Conservation (phyloP, 2,888 invertebrate genomes). For the Philereme transversata region DNA sequence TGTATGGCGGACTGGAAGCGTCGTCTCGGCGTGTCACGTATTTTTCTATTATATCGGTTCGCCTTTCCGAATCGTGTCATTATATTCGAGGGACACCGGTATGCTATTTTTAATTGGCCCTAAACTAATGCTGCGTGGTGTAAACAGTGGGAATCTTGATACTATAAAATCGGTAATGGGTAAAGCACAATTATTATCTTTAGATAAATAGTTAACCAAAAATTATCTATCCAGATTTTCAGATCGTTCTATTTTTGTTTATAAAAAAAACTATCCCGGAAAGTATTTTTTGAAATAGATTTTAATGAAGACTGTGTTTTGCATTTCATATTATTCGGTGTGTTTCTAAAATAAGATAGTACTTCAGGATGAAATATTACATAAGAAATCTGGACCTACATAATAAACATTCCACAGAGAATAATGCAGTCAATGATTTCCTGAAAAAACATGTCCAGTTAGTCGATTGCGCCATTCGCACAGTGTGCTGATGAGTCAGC, state of each 20-base stretch:
- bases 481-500: slow-evolving; percentile 47
- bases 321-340: too few species aligned
- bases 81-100: slow-evolving; percentile 62
- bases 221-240: too few species aligned
- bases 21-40: slow-evolving; percentile 60
- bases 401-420: too few species aligned
- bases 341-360: too few species aligned
- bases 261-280: too few species aligned
- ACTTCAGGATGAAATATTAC: too few species aligned
- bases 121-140: slow-evolving; percentile 41
- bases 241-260: too few species aligned
- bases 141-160: slow-evolving; percentile 25
- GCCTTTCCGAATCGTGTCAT: slow-evolving; percentile 67
- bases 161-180: slow-evolving; percentile 6
- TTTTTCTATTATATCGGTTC: slow-evolving; percentile 71
- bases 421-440: not conserved
- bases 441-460: slow-evolving; percentile 12
- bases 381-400: too few species aligned
- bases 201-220: too few species aligned
- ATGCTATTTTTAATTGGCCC: slow-evolving; percentile 70
- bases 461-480: slow-evolving; percentile 35
- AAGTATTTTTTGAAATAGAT: too few species aligned
- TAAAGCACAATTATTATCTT: too few species aligned
- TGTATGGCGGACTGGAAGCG: slow-evolving; percentile 71
- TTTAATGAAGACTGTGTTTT: too few species aligned